Evolutionary conservation across 2,888 invertebrate genomes (phyloP).

Genomic region (Cephalotes varians): DNA sequence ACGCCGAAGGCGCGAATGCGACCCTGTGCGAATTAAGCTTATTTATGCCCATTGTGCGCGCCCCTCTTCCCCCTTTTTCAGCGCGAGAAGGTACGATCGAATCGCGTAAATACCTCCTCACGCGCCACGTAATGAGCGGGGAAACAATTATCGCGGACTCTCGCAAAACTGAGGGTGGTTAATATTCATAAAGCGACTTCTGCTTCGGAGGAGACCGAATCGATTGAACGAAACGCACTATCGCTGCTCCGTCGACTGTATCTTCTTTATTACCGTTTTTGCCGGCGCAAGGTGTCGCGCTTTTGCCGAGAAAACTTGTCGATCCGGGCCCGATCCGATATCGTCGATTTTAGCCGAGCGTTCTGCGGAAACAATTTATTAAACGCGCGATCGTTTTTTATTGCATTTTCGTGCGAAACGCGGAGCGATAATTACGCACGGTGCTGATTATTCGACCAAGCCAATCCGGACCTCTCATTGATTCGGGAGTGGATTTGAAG

Average conservation of each 20-base stretch:
- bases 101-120: constrained; percentile 47
- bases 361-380: constrained; percentile 46
- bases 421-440: constrained; percentile 34
- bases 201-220: constrained; percentile 17
- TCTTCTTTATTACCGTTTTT: constrained; percentile 50
- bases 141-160: constrained; percentile 44
- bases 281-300: constrained; percentile 21
- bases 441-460: constrained; percentile 33
- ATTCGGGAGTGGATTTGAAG: constrained; percentile 27
- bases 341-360: constrained; percentile 2
- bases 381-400: constrained; percentile 8
- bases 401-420: constrained; percentile 10
- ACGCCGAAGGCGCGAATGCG: constrained; percentile 26
- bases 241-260: constrained; percentile 27
- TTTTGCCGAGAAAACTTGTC: constrained; percentile 32
- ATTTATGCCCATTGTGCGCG: constrained; percentile 37
- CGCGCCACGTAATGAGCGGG: constrained; percentile 31
- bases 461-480: constrained; percentile 27
- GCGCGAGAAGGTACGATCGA: neutral
- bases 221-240: constrained; percentile 36
- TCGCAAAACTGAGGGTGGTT: constrained; percentile 44
- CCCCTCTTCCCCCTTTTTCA: neutral
- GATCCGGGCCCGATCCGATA: constrained; percentile 34
- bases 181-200: constrained; percentile 51
- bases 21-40: constrained; percentile 41